Conservation (phyloP, 2,113 vertebrate genomes). For the Lonchura striata region DNA sequence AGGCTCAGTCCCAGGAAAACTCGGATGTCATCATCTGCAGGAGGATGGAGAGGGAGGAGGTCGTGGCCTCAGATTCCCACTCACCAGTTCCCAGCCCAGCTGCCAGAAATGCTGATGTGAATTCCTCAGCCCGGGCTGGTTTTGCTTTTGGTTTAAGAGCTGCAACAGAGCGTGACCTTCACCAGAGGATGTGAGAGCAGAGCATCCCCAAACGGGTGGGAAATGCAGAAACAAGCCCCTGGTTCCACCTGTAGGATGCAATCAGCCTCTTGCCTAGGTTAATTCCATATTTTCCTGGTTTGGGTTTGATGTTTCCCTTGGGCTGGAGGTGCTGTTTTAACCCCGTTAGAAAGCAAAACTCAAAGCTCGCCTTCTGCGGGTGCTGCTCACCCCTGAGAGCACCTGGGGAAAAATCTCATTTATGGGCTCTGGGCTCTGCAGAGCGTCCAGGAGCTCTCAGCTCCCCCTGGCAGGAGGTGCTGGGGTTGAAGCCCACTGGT, state of each 20-base stretch:
- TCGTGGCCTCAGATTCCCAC: rapidly evolving
- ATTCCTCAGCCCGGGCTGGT: rapidly evolving
- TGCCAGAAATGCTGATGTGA: not conserved
- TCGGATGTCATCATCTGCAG: slow-evolving; percentile 48
- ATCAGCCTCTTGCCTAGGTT: rapidly evolving
- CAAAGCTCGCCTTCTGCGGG: rapidly evolving
- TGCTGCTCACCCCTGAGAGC: rapidly evolving
- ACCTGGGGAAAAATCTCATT: not conserved
- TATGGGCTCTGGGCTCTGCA: not conserved
- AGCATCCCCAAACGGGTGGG: rapidly evolving
- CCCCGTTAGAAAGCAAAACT: not conserved
- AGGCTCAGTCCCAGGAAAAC: slow-evolving; percentile 55
- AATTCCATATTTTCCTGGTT: rapidly evolving
- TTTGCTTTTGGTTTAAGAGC: not conserved
- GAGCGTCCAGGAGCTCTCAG: rapidly evolving
- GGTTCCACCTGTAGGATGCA: rapidly evolving
- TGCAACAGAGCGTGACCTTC: rapidly evolving
- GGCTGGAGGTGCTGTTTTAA: rapidly evolving
- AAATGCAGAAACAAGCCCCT: rapidly evolving
- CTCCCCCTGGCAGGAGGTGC: not conserved
- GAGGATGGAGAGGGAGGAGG: not conserved
- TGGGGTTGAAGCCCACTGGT: not conserved
- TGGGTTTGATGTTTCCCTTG: not conserved
- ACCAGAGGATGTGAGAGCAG: not conserved
- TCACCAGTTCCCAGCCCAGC: not conserved